Conservation (phyloP, 2,113 vertebrate species). For the Eptesicus fuscus region DNA sequence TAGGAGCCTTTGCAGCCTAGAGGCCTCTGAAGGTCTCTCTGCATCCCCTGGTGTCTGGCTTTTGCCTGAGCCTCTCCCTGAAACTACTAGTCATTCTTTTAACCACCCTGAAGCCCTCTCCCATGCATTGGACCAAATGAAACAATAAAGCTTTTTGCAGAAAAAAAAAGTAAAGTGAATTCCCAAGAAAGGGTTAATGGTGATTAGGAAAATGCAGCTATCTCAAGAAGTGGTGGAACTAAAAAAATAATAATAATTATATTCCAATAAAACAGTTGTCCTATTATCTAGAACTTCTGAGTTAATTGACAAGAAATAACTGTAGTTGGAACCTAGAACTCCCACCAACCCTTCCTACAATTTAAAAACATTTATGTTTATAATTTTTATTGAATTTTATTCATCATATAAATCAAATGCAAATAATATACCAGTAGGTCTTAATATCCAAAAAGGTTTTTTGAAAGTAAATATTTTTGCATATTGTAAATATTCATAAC, state of each 20-base stretch:
- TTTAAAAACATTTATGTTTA: background rate
- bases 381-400: background rate
- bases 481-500: background rate
- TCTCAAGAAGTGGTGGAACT: background rate
- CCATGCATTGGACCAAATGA: too few relatives aligned
- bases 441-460: background rate
- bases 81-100: too few relatives aligned
- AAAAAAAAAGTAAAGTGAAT: background rate
- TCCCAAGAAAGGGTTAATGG: background rate
- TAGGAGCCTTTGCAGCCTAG: too few relatives aligned
- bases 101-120: too few relatives aligned
- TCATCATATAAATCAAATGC: background rate
- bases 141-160: too few relatives aligned
- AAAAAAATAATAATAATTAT: background rate
- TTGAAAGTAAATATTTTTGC: constrained; percentile 31
- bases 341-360: background rate
- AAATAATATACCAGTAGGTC: background rate
- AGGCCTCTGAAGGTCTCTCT: too few relatives aligned
- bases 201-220: background rate
- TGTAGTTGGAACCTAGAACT: background rate
- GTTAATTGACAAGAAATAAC: background rate
- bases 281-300: background rate
- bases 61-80: too few relatives aligned
- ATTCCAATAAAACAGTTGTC: background rate
- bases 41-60: too few relatives aligned